Conservation (phyloP, 2,113 vertebrate genomes). For the Leucosticte australis region DNA sequence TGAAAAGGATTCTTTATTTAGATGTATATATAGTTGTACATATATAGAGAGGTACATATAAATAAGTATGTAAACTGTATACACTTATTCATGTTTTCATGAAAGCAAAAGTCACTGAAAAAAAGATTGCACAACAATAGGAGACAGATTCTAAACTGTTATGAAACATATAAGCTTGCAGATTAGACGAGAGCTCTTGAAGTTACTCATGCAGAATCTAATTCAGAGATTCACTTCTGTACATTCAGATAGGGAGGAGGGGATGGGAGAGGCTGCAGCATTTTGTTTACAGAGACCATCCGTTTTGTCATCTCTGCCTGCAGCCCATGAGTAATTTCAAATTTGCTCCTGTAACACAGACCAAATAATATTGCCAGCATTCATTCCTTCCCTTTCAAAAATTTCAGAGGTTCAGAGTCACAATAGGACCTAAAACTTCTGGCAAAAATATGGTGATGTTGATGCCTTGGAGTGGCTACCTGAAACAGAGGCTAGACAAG, state of each 20-base stretch:
- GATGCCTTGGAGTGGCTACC: not conserved
- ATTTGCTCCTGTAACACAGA: conserved; percentile 53
- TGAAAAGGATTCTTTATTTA: not conserved
- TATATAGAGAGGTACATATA: not conserved
- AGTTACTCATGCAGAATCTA: conserved; percentile 26
- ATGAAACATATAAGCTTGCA: not conserved
- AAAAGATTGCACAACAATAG: not conserved
- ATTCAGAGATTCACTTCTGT: conserved; percentile 9
- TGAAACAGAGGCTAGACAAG: not conserved
- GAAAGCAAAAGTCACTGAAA: conserved; percentile 52
- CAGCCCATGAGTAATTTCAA: conserved; percentile 33
- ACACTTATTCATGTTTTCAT: conserved; percentile 20
- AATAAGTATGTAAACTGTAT: not conserved
- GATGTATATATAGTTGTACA: not conserved
- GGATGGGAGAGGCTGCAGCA: not conserved
- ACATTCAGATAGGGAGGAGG: not conserved
- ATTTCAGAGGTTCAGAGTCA: conserved; percentile 66
- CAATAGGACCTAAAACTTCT: conserved; percentile 37
- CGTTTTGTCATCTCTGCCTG: not conserved
- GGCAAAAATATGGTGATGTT: conserved; percentile 15
- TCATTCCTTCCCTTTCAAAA: conserved; percentile 57
- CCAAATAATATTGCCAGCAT: conserved; percentile 46
- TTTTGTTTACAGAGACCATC: not conserved
- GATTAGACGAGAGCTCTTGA: conserved; percentile 24
- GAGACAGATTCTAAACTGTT: not conserved